Percentiles rank a stretch among this genome's conserved stretches.
Conservation (phyloP, 1,140 invertebrate species). For the Cataglyphis hispanica region DNA sequence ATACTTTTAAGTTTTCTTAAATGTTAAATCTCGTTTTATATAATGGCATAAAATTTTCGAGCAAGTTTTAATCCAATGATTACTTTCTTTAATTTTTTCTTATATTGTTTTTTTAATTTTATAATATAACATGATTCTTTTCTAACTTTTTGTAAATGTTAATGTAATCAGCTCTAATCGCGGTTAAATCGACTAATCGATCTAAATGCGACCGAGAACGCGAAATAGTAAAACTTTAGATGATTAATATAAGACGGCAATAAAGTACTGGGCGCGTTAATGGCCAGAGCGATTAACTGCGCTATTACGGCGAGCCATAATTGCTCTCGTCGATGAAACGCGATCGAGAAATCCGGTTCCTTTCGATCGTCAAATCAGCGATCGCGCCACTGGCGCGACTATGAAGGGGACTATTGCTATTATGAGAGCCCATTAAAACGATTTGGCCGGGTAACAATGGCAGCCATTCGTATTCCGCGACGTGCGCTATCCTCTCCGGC, state of each 20-base stretch:
- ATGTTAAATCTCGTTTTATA: not conserved
- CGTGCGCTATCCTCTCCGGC: slow-evolving; percentile 66
- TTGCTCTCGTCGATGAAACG: slow-evolving; percentile 3
- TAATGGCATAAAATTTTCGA: not conserved
- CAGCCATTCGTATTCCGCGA: slow-evolving; percentile 70
- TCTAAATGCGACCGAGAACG: not conserved
- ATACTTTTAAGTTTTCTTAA: not conserved
- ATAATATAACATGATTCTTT: not conserved
- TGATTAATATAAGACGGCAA: slow-evolving; percentile 24
- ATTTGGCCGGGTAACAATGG: slow-evolving; percentile 70
- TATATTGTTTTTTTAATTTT: not conserved
- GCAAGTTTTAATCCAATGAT: not conserved
- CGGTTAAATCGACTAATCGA: not conserved
- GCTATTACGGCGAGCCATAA: slow-evolving; percentile 43
- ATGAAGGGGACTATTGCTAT: slow-evolving; percentile 62
- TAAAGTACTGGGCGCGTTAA: slow-evolving; percentile 38
- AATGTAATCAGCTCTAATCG: not conserved
- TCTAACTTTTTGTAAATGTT: not conserved
- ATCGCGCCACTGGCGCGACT: slow-evolving; percentile 38
- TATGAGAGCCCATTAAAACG: slow-evolving; percentile 74
- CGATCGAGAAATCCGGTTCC: slow-evolving; percentile 61
- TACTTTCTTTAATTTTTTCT: not conserved
- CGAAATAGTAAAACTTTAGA: slow-evolving; percentile 1
- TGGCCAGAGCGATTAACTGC: slow-evolving; percentile 26
- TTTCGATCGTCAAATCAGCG: slow-evolving; percentile 46